These are phyloP conservation scores for Rhagonycha fulva DNA, from an alignment of 2,888 invertebrate genomes.

Conservation along the genomic window DNA sequence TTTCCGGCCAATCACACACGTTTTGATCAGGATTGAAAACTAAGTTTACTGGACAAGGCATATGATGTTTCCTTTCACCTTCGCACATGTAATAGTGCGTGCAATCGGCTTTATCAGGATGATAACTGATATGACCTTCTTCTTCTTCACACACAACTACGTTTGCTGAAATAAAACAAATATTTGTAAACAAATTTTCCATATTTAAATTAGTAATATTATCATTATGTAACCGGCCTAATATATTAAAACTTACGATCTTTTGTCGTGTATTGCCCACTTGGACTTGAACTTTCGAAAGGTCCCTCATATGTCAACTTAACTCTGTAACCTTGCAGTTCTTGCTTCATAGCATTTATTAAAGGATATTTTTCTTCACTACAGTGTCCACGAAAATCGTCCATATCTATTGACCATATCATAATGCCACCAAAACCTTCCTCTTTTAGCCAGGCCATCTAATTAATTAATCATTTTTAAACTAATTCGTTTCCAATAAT, in stretches of 20 bases:
- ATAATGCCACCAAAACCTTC: slow-evolving; percentile 95
- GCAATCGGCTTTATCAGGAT: slow-evolving; percentile 87
- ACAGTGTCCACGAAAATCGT: slow-evolving; percentile 90
- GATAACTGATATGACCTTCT: slow-evolving; percentile 94
- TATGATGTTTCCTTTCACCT: slow-evolving; percentile 92
- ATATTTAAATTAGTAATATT: not conserved
- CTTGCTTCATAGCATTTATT: slow-evolving; percentile 84
- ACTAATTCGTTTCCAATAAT: not conserved
- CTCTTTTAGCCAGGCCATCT: slow-evolving; percentile 93
- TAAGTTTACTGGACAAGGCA: slow-evolving; percentile 91
- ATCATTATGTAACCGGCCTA: not conserved
- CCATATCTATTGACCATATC: slow-evolving; percentile 97
- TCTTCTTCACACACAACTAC: slow-evolving; percentile 90
- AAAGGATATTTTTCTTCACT: slow-evolving; percentile 90
- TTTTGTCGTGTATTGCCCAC: slow-evolving; percentile 83
- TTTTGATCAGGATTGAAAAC: slow-evolving; percentile 92
- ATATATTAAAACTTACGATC: slow-evolving; percentile 73
- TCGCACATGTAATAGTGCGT: slow-evolving; percentile 97
- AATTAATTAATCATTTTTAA: slow-evolving; percentile 10
- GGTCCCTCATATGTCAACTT: slow-evolving; percentile 84
- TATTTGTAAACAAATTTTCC: not conserved
- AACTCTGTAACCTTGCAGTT: slow-evolving; percentile 81
- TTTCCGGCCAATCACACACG: slow-evolving; percentile 96
- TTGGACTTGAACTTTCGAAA: slow-evolving; percentile 72
- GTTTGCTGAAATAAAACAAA: slow-evolving; percentile 64